Evolutionary conservation across 2,888 invertebrate species (phyloP), one percentile per base, ranked within the genome.

Genomic region (Arrhopalites spinosus): DNA sequence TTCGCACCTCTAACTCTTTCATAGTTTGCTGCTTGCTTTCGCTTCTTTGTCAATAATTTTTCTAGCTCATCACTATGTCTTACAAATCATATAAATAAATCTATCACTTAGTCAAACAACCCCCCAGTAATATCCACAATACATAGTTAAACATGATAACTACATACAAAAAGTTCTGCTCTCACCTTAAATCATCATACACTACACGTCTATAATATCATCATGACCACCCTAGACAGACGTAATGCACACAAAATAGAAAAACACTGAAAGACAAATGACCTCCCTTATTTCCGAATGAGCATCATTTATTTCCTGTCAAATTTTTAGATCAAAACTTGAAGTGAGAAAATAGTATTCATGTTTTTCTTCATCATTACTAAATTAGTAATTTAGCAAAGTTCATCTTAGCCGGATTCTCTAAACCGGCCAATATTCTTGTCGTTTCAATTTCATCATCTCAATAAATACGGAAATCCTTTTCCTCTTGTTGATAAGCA

Each of bases 381-480:
- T n/a, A n/a, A n/a, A n/a, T n/a, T n/a, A n/a, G n/a, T n/a, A n/a
- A n/a, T n/a, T n/a, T n/a, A n/a, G n/a, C n/a, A n/a, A n/a, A n/a
- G n/a, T n/a, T n/a, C n/a, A n/a, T n/a, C n/a, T n/a, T n/a, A 11
- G 15, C 45, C 45, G 45, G 45, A 45, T 45, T 45, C 45, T 11
- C 45, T 45, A 45, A 45, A 45, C 45, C 15, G 15, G 15, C 7
- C 7, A n/a, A 45, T 15, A 45, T 45, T n/a, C n/a, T n/a, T n/a
- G n/a, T n/a, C n/a, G n/a, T n/a, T n/a, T n/a, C 15, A 11, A 45
- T 45, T 45, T 45, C 45, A 11, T 45, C 45, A 15, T 11, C 27
- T 36, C 3, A 15, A 36, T n/a, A 68, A 68, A 68, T 47, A 47
- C 45, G 68, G 68, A 68, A 68, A 68, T 68, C 68, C 68, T 30